Percentiles rank a stretch among this genome's conserved stretches.
phyloP scores from a whole-genome alignment of 2,888 invertebrate species.

The Vanessa cardui region DNA sequence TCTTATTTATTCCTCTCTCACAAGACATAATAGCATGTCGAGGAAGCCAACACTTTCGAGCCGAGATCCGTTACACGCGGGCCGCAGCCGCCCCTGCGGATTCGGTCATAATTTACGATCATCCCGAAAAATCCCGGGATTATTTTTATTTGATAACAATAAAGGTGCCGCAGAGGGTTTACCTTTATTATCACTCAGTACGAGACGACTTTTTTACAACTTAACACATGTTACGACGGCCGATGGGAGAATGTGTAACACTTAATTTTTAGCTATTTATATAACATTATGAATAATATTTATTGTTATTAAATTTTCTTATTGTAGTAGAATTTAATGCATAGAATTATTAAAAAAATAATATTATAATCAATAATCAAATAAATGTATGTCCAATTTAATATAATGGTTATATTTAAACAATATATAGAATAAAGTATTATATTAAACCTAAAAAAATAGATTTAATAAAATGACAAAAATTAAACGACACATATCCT shows the following conservation, averaged over 20 bases:
- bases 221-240: conserved; percentile 69
- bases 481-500: no score
- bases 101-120: conserved; percentile 81
- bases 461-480: no score
- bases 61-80: conserved; percentile 40
- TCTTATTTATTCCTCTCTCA: conserved; percentile 22
- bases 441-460: no score
- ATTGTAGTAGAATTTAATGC: background rate
- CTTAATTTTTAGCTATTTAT: conserved; percentile 25
- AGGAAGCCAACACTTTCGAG: conserved; percentile 48
- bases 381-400: no score
- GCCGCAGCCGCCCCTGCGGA: conserved; percentile 58
- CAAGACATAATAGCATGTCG: conserved; percentile 39
- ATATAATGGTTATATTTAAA: no score
- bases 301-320: background rate
- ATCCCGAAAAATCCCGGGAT: conserved; percentile 80
- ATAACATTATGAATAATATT: no score
- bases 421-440: no score
- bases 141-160: conserved; percentile 83
- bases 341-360: background rate
- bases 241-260: conserved; percentile 39
- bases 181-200: conserved; percentile 81
- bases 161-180: conserved; percentile 78
- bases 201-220: conserved; percentile 74
- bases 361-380: no score